These are phyloP conservation scores for Silurus meridionalis DNA, from an alignment of 2,113 vertebrate genomes.

Conservation along the genomic window DNA sequence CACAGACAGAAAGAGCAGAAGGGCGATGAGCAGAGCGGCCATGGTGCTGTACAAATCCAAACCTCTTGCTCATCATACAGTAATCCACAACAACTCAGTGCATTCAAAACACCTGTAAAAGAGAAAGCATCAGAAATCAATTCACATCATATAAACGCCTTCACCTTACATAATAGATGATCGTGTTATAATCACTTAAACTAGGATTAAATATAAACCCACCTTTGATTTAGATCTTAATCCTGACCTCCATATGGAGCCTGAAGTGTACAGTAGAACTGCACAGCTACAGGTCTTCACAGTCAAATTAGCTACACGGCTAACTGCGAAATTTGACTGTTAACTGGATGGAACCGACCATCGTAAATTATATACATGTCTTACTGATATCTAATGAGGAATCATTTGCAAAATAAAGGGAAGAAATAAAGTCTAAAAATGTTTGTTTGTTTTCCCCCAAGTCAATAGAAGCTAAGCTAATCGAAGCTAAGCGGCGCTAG, in stretches of 20 bases:
- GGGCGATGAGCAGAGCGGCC: slow-evolving; percentile 65
- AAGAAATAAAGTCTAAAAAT: no score
- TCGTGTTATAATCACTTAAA: not conserved
- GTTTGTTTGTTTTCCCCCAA: not conserved
- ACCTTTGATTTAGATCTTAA: not conserved
- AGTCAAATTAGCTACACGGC: not conserved
- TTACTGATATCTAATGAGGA: no score
- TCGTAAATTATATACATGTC: not conserved
- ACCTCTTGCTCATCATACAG: slow-evolving; percentile 8
- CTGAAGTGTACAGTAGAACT: not conserved
- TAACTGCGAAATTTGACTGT: not conserved
- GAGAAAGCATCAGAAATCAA: not conserved
- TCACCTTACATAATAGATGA: not conserved
- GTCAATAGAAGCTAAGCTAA: not conserved
- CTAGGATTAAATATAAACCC: not conserved
- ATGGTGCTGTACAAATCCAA: slow-evolving; percentile 68
- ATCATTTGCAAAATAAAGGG: not conserved
- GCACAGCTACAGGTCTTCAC: slow-evolving; percentile 7
- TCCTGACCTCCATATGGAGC: not conserved
- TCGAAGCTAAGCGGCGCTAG: not conserved
- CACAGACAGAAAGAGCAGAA: slow-evolving; percentile 61
- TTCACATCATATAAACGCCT: no score
- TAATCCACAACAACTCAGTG: not conserved
- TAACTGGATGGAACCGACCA: not conserved
- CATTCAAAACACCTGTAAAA: slow-evolving; percentile 33